Evolutionary conservation across 2,888 invertebrate genomes (phyloP), one percentile per base, ranked within the genome.

Genomic region (Anarsia innoxiella): DNA sequence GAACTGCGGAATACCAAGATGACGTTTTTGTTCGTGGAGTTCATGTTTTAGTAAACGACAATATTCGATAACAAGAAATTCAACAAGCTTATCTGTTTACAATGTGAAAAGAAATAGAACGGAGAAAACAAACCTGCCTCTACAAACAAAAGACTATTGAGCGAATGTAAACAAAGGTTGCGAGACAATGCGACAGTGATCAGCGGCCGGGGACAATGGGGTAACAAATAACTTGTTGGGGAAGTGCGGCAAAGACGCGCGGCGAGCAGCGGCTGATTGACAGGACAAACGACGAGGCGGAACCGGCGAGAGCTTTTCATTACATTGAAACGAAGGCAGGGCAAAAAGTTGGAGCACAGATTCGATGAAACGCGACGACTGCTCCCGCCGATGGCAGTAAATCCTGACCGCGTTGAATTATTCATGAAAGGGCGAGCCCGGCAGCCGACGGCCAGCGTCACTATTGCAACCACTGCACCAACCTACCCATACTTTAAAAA

Each of bases 121-220:
- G 54, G 58, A 64, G 63, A 69, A 71, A 72, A 69, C 68, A 72
- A 64, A 66, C 62, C 51, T 52, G 55, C 57, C 64, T 68, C 60
- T 59, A 62, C 63, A 72, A 76, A 76, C 71, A 76, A 75, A 71
- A 66, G 64, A 61, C 60, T 60, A 68, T 67, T 60, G 66, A 72
- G 56, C 61, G 60, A 69, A 69, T 69, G 67, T 77, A 82, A 79
- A 79, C 79, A 78, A 79, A 73, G 72, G 70, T 66, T 58, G 63
- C 56, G 65, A 72, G 69, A 82, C 78, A 80, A 79, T 79, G 67
- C 62, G 67, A 71, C 76, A 69, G 66, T 71, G 73, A 76, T 73
- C 69, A 66, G 63, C 63, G 55, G 61, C 58, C 56, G 59, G 60
- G 60, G 57, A 83, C 80, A 83, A 82, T 82, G 63, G 73, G 65